These are phyloP conservation scores for Drosophila stalkeri DNA, from an alignment of 2,888 invertebrate species.

Conservation along the genomic window DNA sequence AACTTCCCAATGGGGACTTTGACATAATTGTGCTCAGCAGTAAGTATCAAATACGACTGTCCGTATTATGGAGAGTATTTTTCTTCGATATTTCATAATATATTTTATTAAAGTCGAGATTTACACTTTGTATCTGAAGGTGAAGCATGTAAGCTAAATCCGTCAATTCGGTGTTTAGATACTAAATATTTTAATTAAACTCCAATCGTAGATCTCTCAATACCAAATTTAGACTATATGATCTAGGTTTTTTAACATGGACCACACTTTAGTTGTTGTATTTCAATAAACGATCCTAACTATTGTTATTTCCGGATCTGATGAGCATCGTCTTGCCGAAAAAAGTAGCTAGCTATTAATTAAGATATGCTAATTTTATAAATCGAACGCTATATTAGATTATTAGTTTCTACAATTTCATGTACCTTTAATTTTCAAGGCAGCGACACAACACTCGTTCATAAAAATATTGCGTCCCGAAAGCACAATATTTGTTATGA, in stretches of 20 bases:
- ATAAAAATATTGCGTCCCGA: constrained; percentile 93
- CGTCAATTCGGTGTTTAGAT: too few species aligned
- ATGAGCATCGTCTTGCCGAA: not conserved
- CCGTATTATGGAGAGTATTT: not conserved
- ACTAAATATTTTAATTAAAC: too few species aligned
- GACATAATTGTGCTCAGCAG: constrained; percentile 96
- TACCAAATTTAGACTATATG: not conserved
- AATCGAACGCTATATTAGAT: too few species aligned
- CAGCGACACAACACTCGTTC: constrained; percentile 92
- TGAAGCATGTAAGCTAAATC: too few species aligned
- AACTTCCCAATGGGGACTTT: constrained; percentile 95
- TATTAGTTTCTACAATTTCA: not conserved
- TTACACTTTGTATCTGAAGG: not conserved
- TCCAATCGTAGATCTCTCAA: too few species aligned
- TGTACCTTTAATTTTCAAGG: constrained; percentile 85
- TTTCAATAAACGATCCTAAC: not conserved
- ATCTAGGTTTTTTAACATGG: not conserved
- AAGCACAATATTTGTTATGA: constrained; percentile 95
- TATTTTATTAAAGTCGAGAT: not conserved
- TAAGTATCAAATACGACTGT: constrained; percentile 85
- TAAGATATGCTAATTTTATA: too few species aligned
- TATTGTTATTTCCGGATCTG: not conserved
- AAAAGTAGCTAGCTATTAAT: not conserved
- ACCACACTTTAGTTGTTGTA: not conserved
- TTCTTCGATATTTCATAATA: not conserved